Conservation (phyloP, 2,113 vertebrate species). For the Colinus virginianus region DNA sequence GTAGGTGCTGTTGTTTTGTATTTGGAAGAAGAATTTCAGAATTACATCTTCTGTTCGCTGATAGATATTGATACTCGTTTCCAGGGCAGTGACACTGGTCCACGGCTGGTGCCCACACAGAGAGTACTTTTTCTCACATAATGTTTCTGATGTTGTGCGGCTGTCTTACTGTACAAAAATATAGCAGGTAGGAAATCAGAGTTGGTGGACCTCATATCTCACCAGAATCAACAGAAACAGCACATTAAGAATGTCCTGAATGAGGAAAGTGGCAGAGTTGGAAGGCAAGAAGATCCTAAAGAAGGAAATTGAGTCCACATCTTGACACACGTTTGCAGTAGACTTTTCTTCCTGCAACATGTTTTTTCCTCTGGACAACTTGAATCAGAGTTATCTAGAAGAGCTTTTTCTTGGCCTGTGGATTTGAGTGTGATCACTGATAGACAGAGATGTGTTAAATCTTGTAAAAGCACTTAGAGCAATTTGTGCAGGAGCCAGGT, state of each 20-base stretch:
- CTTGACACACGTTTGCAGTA: not conserved
- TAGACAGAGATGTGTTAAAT: not conserved
- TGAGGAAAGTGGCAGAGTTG: not conserved
- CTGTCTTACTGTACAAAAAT: not conserved
- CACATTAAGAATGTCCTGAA: fast-evolving
- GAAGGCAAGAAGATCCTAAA: not conserved
- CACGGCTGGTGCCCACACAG: not conserved
- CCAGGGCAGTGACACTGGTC: not conserved
- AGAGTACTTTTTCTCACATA: not conserved
- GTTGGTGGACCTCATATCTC: not conserved
- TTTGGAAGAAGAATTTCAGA: not conserved
- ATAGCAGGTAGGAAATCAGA: not conserved
- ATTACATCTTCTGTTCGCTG: not conserved
- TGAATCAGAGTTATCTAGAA: not conserved
- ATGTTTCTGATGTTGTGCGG: not conserved
- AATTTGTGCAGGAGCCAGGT: constrained; percentile 13
- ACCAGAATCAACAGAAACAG: not conserved
- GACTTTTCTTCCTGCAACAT: not conserved
- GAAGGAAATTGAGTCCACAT: not conserved
- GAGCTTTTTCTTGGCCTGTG: not conserved
- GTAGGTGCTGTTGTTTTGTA: not conserved
- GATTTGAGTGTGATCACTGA: not conserved
- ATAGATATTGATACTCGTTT: not conserved
- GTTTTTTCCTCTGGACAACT: not conserved
- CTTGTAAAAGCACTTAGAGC: not conserved